Conservation (phyloP, 2,797 vertebrate genomes). For the Epinephelus malabaricus region DNA sequence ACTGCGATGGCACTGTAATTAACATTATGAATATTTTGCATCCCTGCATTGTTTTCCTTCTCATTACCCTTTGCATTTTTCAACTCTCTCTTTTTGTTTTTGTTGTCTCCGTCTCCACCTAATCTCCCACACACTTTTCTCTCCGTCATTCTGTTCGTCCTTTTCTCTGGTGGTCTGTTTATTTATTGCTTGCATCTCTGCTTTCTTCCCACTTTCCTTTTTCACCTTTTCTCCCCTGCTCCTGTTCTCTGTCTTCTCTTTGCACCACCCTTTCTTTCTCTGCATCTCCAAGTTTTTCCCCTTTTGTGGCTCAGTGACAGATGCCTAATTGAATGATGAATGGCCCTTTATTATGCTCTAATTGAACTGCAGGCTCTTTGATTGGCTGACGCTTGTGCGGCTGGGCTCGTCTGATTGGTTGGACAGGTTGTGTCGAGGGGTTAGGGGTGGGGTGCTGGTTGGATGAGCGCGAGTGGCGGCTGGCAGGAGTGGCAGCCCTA, state of each 20-base stretch:
- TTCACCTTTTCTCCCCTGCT: conserved; percentile 44
- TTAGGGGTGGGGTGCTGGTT: conserved; percentile 78
- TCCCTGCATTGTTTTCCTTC: conserved; percentile 41
- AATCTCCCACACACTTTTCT: conserved; percentile 45
- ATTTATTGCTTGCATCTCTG: conserved; percentile 14
- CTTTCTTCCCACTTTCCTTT: neutral
- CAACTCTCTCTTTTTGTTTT: conserved; percentile 23
- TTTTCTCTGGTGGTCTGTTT: conserved; percentile 46
- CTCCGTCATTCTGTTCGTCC: conserved; percentile 13
- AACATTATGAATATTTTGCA: conserved; percentile 68
- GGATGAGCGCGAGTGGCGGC: conserved; percentile 77
- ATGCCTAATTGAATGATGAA: conserved; percentile 99
- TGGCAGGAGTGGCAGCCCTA: conserved; percentile 89
- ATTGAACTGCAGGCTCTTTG: conserved; percentile 93
- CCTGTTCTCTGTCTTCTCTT: conserved; percentile 58
- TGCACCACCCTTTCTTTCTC: conserved; percentile 81
- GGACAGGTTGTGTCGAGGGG: conserved; percentile 81
- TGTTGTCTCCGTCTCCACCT: conserved; percentile 61
- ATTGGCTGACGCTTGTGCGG: conserved; percentile 89
- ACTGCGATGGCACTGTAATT: conserved; percentile 65
- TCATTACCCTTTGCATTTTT: conserved; percentile 25
- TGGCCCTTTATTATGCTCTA: conserved; percentile 98
- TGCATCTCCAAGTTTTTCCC: conserved; percentile 82
- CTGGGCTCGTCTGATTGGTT: conserved; percentile 83
- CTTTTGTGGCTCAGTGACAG: conserved; percentile 95